These are phyloP conservation scores for Myotis pilosus DNA, from an alignment of 2,797 vertebrate species.

Conservation along the genomic window DNA sequence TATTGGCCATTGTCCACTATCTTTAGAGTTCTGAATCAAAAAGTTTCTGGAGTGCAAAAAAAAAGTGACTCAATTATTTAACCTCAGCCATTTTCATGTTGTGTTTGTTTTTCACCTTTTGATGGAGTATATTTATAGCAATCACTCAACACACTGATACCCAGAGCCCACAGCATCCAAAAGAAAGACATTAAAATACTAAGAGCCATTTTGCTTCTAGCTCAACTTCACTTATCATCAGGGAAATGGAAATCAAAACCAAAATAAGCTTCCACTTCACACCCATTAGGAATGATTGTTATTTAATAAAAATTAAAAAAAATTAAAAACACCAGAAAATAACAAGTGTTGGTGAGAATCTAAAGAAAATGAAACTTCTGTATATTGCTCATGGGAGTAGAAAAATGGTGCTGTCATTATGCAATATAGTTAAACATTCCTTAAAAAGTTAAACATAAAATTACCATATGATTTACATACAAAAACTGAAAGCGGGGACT, in stretches of 20 bases:
- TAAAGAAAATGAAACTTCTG: not conserved
- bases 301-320: not conserved
- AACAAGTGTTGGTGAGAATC: not conserved
- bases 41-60: not conserved
- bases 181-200: conserved; percentile 12
- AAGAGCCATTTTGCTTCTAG: conserved; percentile 7
- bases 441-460: not conserved
- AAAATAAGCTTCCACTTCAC: not conserved
- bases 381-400: not conserved
- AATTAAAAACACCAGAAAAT: not conserved
- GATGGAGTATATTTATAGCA: not conserved
- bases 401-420: not conserved
- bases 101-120: not conserved
- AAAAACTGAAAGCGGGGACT: not conserved
- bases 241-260: conserved; percentile 48
- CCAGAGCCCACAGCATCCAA: not conserved
- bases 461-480: not conserved
- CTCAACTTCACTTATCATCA: not conserved
- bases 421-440: not conserved
- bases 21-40: conserved; percentile 28
- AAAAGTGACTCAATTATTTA: not conserved
- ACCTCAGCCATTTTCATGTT: not conserved
- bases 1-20: not conserved
- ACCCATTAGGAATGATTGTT: not conserved
- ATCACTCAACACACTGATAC: not conserved